Conservation (phyloP, 2,888 invertebrate species). For the Tipula lateralis region DNA sequence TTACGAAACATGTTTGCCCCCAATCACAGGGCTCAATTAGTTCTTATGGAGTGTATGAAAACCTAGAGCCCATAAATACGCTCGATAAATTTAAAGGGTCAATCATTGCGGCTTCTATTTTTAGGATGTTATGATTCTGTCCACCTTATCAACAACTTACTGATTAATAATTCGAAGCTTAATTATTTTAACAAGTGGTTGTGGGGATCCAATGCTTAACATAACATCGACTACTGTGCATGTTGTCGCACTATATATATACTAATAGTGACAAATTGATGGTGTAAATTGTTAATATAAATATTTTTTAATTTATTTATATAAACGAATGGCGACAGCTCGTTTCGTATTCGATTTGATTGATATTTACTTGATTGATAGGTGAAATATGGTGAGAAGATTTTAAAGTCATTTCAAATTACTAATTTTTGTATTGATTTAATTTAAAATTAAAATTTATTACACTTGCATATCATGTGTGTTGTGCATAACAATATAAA, state of each 20-base stretch:
- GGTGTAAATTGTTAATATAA: not conserved
- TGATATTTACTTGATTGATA: not conserved
- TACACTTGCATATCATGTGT: not conserved
- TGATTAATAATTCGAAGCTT: too few relatives aligned
- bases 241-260: not conserved
- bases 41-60: too few relatives aligned
- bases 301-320: not conserved
- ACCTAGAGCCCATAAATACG: too few relatives aligned
- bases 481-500: not conserved
- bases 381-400: not conserved
- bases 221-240: not conserved
- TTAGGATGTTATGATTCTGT: too few relatives aligned
- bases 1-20: too few relatives aligned
- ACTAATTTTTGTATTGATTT: not conserved
- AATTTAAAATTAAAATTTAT: not conserved
- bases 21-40: too few relatives aligned
- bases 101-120: too few relatives aligned
- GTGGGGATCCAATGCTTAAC: not conserved
- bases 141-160: too few relatives aligned
- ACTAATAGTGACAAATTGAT: slow-evolving; percentile 6
- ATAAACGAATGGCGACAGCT: not conserved
- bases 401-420: not conserved
- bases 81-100: too few relatives aligned
- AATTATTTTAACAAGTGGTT: too few relatives aligned
- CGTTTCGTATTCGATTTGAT: not conserved